Base-by-base conservation (phyloP, 2,797 vertebrate species). In the Xiphophorus birchmanni region DNA sequence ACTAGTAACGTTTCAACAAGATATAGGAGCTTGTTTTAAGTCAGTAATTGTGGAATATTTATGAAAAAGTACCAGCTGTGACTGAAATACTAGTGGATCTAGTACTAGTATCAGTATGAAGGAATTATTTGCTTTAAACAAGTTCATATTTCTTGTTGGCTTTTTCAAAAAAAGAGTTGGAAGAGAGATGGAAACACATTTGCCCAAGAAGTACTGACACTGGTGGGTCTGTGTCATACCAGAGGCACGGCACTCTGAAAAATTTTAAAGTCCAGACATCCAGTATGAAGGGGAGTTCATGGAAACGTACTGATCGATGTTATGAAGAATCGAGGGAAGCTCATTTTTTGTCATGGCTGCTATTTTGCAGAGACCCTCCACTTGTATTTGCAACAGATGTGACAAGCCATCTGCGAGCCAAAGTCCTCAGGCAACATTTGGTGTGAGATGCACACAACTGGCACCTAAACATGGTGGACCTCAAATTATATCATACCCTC, bases 361-460 rank as follows among this genome's bases (percentile, higher is more conserved):
- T 72, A 45, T 93, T 91, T 91, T 89, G 87, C 88, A 82, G 83
- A 90, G 88, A 91, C 93, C 89, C 89, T 93, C 87, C 85, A 91
- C 91, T 86, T 88, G 91, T 92, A 91, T 95, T 92, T 91, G 95
- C 92, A 96, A 94, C 96, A 96, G 95, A 96, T 96, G 95, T 94
- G 94, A 94, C 88, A 87, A 93, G 89, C 94, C 94, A 95, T 95
- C 95, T 95, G 94, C 91, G 92, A 94, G 90, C 93, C 89, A 89
- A 94, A 92, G 92, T 95, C 95, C 94, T 95, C 90, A 87, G 95
- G 94, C 94, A 93, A 95, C 92, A 93, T 94, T 96, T 95, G 94
- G 94, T 95, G 93, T 82, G 89, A 91, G 93, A 92, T 90, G 87
- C 89, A 92, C 92, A 94, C 89, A 93, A 95, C 94, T 95, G 95